Evolutionary conservation across 2,888 invertebrate species (phyloP), one percentile per base, ranked within the genome.

Genomic region (Oegoconia quadripuncta): DNA sequence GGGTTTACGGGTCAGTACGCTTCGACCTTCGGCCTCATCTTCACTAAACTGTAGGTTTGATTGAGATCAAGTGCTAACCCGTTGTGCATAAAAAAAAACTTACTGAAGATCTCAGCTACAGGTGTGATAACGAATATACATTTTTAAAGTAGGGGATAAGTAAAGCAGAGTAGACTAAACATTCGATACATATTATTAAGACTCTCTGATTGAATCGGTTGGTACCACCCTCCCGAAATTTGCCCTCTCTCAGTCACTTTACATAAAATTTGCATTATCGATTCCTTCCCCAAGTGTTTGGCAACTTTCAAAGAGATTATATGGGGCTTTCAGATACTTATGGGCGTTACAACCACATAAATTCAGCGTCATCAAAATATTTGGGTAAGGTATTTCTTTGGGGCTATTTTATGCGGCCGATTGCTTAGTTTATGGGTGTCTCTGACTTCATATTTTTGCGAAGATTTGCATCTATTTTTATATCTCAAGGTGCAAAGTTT

Each of bases 241-340:
- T 67, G 69, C 74, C 70, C 68, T 65, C 71, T 74, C 70, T 45
- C 59, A 66, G 70, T 67, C 67, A 71, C 79, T 79, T 79, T 77
- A 73, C 81, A 80, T 80, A 79, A 78, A 79, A 82, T 83, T 83
- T 78, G 75, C 82, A 81, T 82, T 79, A 82, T 81, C 79, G 80
- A 81, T 78, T 64, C 61, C 49, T 49, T 51, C 51, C 53, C 45
- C 42, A 49, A 52, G 59, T 55, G 57, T 61, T 60, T 61, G 64
- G 61, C 61, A 61, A 69, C 68, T 70, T 64, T 48, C 50, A 59
- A 70, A 72, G 69, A 74, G 72, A 73, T 70, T 68, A 66, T 64
- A 61, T 59, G 57, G 57, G 55, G 49, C 56, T 54, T 50, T 41
- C 46, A 44, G 49, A 52, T 52, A 56, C 61, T 70, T 64, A 62